Evolutionary conservation across 1,140 invertebrate species (phyloP), one percentile per base, ranked within the genome.

Genomic region (Nymphalis io): DNA sequence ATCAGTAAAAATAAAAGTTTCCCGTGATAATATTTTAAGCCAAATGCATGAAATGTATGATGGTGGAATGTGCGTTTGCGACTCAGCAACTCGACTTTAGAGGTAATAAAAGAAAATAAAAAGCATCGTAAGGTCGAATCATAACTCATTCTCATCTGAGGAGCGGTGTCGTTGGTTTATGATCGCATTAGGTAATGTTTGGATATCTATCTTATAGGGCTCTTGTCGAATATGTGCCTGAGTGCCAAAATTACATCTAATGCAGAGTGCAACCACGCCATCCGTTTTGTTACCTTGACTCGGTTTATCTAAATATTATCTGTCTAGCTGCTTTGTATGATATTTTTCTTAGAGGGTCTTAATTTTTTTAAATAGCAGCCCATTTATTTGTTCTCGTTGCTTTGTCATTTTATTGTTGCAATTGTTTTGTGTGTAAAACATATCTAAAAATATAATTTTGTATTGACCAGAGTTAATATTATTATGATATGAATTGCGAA

Each of bases 31-130:
- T 62, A 61, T 78, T 78, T 78, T 76, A 75, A 75, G 74, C 23
- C 18, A 48, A 75, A 70, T 72, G 68, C 62, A 72, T 61, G 63
- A 68, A 78, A 70, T 38, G 62, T 62, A 75, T 66, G 63, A 58
- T 55, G 60, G 61, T 74, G 23, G 72, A 33, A 69, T 64, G 73
- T 70, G 60, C 71, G 80, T 76, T 80, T 76, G 76, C 73, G 74
- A 77, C 73, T 81, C 74, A 42, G 74, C 69, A 76, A 81, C 75
- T 81, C 67, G 73, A 79, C 65, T 85, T 84, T 85, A 85, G 77
- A 80, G 77, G 82, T 76, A 80, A 87, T 89, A 88, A 88, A 88
- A 85, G 74, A 78, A 75, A 81, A 84, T 85, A 87, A 88, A 87
- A 84, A 80, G 73, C 74, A 76, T 82, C 78, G 79, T 82, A 78